Conservation (phyloP, 2,797 vertebrate genomes). For the Pangasius djambal region DNA sequence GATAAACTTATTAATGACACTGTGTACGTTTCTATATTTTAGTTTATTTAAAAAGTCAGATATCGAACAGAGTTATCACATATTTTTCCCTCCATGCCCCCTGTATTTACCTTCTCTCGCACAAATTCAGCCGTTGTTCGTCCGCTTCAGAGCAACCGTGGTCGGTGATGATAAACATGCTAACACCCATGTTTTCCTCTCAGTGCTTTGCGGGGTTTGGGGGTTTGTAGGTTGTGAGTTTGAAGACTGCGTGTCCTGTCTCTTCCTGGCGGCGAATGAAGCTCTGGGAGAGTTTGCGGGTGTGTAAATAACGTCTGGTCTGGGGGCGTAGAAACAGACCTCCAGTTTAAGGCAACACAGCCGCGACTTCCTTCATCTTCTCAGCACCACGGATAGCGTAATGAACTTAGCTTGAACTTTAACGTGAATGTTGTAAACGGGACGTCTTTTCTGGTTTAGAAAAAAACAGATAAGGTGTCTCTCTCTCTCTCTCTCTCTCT, state of each 20-base stretch:
- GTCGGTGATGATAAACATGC: not conserved
- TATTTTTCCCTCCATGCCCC: too few species aligned
- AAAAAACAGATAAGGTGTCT: not conserved
- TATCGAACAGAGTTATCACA: not conserved
- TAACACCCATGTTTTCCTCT: not conserved
- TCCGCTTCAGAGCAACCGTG: not conserved
- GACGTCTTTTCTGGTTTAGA: not conserved
- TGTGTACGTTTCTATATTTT: not conserved
- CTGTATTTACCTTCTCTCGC: slow-evolving; percentile 23
- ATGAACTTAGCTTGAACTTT: not conserved
- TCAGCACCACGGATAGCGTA: slow-evolving; percentile 45
- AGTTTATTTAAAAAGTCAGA: not conserved
- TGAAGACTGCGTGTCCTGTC: not conserved
- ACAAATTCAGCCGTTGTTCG: not conserved
- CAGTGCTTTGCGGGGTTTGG: not conserved
- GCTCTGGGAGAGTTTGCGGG: not conserved
- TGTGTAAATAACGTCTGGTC: not conserved
- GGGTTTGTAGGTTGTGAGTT: not conserved
- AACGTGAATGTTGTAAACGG: not conserved
- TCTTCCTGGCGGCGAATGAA: not conserved
- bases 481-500: not conserved
- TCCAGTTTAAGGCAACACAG: not conserved
- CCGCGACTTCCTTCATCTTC: not conserved
- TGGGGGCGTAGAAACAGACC: slow-evolving; percentile 26
- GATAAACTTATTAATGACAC: not conserved